Percentiles rank a stretch among this genome's conserved stretches.
phyloP scores from a whole-genome alignment of 2,797 vertebrate species.

The Morelia viridis region DNA sequence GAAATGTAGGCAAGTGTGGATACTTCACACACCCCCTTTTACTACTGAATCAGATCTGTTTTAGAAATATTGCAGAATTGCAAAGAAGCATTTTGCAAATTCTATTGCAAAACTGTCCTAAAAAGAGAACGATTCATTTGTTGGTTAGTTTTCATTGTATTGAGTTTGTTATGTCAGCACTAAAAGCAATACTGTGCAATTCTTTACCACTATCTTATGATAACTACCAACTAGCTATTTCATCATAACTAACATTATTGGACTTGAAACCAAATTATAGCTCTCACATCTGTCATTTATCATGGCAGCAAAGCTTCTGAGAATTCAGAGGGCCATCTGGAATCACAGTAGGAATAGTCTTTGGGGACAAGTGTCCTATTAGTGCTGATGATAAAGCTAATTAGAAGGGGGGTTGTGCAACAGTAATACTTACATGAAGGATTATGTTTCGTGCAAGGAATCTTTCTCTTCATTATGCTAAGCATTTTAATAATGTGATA shows the following conservation, averaged over 20 bases:
- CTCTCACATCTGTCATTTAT: conserved; percentile 55
- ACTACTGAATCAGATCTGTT: not conserved
- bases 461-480: not conserved
- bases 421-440: not conserved
- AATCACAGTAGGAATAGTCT: conserved; percentile 43
- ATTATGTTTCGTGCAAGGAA: not conserved
- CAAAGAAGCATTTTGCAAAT: not conserved
- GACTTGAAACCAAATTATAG: conserved; percentile 43
- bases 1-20: not conserved
- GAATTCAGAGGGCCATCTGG: conserved; percentile 59
- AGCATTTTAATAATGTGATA: not conserved
- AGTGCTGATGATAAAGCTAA: conserved; percentile 37
- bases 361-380: conserved; percentile 42
- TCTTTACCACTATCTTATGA: conserved; percentile 30
- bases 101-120: not conserved
- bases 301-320: conserved; percentile 54
- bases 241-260: conserved; percentile 41
- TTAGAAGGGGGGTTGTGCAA: conserved; percentile 7
- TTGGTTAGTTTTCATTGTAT: not conserved
- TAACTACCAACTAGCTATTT: not conserved
- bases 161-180: not conserved
- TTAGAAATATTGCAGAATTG: not conserved
- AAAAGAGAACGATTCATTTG: not conserved
- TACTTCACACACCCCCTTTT: not conserved
- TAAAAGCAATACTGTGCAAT: conserved; percentile 6